Conservation (phyloP, 2,888 invertebrate genomes). For the Drosophila demipolita region DNA sequence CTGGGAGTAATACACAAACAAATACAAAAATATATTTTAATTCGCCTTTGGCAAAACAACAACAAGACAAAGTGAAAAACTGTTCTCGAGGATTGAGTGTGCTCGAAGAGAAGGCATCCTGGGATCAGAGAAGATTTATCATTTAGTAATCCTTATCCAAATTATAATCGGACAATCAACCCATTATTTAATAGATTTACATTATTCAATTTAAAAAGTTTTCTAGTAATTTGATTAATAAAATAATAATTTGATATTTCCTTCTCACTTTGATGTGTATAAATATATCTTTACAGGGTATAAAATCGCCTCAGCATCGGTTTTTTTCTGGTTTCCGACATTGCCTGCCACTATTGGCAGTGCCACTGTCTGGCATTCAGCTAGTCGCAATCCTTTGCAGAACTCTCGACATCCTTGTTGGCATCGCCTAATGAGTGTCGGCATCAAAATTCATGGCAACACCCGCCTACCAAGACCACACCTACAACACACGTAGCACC, state of each 20-base stretch:
- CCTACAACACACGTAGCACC: constrained; percentile 13
- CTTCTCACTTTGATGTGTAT: neutral
- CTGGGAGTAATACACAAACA: constrained; percentile 56
- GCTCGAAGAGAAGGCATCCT: neutral
- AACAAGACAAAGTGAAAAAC: constrained; percentile 15
- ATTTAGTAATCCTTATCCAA: neutral
- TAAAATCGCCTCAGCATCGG: constrained; percentile 10
- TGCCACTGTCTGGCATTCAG: constrained; percentile 19
- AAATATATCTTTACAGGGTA: neutral
- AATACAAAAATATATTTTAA: constrained; percentile 74
- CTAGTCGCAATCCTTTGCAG: constrained; percentile 72
- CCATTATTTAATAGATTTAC: neutral
- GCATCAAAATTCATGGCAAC: constrained; percentile 78
- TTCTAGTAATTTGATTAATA: neutral
- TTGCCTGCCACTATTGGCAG: neutral
- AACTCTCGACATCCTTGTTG: constrained; percentile 49
- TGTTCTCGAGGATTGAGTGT: neutral
- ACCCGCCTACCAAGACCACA: constrained; percentile 44
- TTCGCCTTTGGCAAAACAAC: constrained; percentile 54
- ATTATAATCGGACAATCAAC: neutral
- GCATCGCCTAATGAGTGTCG: constrained; percentile 75
- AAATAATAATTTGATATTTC: neutral
- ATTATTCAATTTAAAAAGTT: neutral
- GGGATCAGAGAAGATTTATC: neutral
- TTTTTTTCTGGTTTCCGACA: constrained; percentile 22